A percentile compares a stretch with the other conserved stretches of the same genome.
phyloP scores from a whole-genome alignment of 2,888 invertebrate species.

The Eupithecia exiguata region DNA sequence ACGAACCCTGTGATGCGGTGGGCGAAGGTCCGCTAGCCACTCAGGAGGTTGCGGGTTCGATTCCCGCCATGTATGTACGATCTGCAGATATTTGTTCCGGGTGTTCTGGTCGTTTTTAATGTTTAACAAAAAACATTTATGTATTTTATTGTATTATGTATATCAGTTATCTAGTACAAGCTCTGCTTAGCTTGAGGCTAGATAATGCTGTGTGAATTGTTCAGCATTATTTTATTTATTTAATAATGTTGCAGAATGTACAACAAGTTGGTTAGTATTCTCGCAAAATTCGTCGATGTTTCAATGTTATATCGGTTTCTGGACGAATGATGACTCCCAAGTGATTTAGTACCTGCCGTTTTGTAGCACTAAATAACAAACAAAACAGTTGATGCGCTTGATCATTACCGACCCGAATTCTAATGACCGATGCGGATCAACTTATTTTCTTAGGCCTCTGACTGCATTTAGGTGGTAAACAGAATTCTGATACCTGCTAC shows the following conservation, averaged over 20 bases:
- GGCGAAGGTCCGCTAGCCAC: too few relatives aligned
- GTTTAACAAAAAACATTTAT: too few relatives aligned
- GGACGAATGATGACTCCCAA: slow-evolving; percentile 50
- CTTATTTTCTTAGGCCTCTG: slow-evolving; percentile 65
- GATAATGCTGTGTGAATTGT: too few relatives aligned
- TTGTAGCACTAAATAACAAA: slow-evolving; percentile 71
- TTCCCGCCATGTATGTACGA: too few relatives aligned
- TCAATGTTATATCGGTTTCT: slow-evolving; percentile 30
- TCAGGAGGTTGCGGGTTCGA: too few relatives aligned
- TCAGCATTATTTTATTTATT: too few relatives aligned
- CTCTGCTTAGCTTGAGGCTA: too few relatives aligned
- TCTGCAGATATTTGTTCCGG: too few relatives aligned
- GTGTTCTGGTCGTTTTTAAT: too few relatives aligned
- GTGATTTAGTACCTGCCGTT: slow-evolving; percentile 65
- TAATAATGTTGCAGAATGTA: not conserved
- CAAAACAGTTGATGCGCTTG: slow-evolving; percentile 71
- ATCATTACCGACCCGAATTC: slow-evolving; percentile 81
- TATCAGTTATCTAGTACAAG: too few relatives aligned
- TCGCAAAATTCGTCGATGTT: not conserved
- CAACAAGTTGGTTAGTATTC: not conserved
- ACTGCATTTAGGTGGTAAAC: slow-evolving; percentile 15
- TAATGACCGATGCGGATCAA: slow-evolving; percentile 79
- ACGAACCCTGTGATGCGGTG: too few relatives aligned
- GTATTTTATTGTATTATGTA: too few relatives aligned
- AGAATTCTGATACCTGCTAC: not conserved